Percentiles rank a stretch among this genome's conserved stretches.
Conservation (phyloP, 2,888 invertebrate genomes). For the Drosophila emarginata region DNA sequence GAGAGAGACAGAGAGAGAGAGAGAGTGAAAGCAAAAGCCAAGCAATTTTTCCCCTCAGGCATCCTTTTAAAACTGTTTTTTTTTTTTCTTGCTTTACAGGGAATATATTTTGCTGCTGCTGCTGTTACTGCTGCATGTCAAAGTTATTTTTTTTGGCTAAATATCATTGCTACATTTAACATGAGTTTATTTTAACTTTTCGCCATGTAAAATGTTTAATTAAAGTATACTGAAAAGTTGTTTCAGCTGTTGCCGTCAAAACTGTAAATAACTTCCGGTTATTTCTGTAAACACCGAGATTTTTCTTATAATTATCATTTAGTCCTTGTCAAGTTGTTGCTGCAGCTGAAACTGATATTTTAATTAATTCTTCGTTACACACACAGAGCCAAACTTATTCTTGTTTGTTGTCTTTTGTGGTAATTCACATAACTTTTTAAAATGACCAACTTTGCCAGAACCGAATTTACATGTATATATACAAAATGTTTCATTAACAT, state of each 20-base stretch:
- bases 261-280: conserved; percentile 67
- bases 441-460: conserved; percentile 12
- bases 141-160: conserved; percentile 56
- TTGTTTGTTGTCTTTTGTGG: not conserved
- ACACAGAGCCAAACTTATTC: not conserved
- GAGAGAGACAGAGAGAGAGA: too few species aligned
- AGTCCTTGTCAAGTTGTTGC: conserved; percentile 48
- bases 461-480: not conserved
- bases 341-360: conserved; percentile 70
- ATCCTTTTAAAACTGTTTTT: conserved; percentile 45
- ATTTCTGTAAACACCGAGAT: conserved; percentile 37
- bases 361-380: conserved; percentile 59
- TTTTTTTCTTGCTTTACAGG: not conserved
- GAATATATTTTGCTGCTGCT: conserved; percentile 56
- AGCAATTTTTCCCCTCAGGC: not conserved
- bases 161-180: conserved; percentile 60
- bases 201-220: conserved; percentile 65
- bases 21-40: not conserved
- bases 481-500: conserved; percentile 14
- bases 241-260: conserved; percentile 50
- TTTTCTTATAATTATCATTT: conserved; percentile 28
- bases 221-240: conserved; percentile 65
- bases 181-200: conserved; percentile 65
- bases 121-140: not conserved
- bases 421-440: conserved; percentile 15